Conservation (phyloP, 2,888 invertebrate genomes). For the Drosophila meridionalis region DNA sequence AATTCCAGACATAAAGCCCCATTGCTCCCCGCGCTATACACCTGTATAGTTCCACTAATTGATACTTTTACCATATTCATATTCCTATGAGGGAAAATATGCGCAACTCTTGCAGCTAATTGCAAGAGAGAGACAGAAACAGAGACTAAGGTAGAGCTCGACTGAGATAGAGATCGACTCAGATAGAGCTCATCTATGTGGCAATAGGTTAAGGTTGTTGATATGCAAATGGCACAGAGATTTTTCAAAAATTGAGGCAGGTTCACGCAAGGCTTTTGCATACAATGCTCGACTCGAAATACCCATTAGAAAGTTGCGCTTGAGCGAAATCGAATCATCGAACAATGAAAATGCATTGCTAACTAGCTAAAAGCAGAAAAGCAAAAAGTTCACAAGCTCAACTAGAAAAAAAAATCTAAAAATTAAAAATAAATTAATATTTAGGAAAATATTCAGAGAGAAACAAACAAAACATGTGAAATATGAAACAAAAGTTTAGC, state of each 20-base stretch:
- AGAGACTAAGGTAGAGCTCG: slow-evolving; percentile 2
- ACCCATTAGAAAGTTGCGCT: slow-evolving; percentile 34
- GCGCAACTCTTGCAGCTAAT: slow-evolving; percentile 51
- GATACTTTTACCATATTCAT: slow-evolving; percentile 67
- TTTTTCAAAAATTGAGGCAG: slow-evolving; percentile 29
- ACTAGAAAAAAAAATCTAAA: slow-evolving; percentile 11
- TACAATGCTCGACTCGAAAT: slow-evolving; percentile 35
- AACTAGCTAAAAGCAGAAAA: slow-evolving; percentile 1
- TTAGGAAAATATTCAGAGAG: background rate
- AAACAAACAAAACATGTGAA: background rate
- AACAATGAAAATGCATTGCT: slow-evolving; percentile 19
- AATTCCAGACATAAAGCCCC: slow-evolving; percentile 8
- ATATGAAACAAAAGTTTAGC: background rate
- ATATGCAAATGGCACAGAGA: slow-evolving; percentile 52
- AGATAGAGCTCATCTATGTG: slow-evolving; percentile 25
- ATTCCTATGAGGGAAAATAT: slow-evolving; percentile 41
- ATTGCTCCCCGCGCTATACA: background rate
- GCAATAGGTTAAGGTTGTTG: slow-evolving; percentile 75
- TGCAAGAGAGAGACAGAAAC: slow-evolving; percentile 55
- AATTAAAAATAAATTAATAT: background rate
- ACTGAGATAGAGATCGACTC: background rate
- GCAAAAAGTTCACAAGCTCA: slow-evolving; percentile 5
- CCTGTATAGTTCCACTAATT: slow-evolving; percentile 47
- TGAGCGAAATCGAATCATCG: slow-evolving; percentile 23
- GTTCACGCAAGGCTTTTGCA: slow-evolving; percentile 33